Conservation (phyloP, 2,888 invertebrate species). For the Eugnorisma glareosa region DNA sequence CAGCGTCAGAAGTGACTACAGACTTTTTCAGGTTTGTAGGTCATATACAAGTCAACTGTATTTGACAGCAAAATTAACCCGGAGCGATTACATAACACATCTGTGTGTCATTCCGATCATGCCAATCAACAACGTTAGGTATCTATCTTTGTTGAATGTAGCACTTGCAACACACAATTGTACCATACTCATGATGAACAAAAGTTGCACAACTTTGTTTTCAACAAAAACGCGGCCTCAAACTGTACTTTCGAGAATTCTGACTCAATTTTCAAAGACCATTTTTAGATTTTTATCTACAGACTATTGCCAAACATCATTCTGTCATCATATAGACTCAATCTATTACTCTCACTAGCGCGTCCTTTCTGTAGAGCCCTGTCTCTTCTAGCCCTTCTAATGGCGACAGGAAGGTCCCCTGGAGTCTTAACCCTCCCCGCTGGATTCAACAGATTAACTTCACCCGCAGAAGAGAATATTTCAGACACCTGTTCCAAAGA, state of each 20-base stretch:
- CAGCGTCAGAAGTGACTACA: neutral
- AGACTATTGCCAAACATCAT: conserved; percentile 94
- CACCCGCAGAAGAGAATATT: conserved; percentile 93
- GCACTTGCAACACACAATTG: neutral
- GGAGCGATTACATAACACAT: neutral
- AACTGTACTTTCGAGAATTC: neutral
- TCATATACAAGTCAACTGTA: neutral
- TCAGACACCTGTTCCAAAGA: conserved; percentile 94
- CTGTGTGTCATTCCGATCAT: neutral
- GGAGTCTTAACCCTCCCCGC: conserved; percentile 95
- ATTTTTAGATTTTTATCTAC: conserved; percentile 61
- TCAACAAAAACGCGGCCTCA: neutral
- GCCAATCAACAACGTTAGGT: neutral
- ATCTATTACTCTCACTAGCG: conserved; percentile 91
- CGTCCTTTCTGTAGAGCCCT: conserved; percentile 90
- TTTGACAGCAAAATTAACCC: neutral
- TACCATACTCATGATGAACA: neutral
- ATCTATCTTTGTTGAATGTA: neutral
- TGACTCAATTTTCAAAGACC: neutral
- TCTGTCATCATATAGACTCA: conserved; percentile 96
- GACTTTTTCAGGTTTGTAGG: neutral
- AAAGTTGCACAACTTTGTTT: neutral
- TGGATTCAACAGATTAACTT: conserved; percentile 93
- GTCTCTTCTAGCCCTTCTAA: conserved; percentile 92
- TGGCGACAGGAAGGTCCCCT: conserved; percentile 95